Evolutionary conservation across 1,140 invertebrate species (phyloP), one percentile per base, ranked within the genome.

Genomic region (Drosophila kohkoa): DNA sequence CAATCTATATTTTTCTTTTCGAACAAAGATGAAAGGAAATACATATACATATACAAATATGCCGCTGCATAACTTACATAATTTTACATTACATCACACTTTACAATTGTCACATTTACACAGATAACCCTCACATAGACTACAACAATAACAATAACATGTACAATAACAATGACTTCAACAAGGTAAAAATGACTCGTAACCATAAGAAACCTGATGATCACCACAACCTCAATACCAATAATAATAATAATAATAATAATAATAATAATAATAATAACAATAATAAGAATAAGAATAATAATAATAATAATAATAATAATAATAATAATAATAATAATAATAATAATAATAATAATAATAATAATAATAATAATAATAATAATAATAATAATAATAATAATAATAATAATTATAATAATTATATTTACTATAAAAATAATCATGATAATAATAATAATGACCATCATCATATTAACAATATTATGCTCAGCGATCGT

Each of bases 401-500:
- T 71, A 76, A 79, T 57, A 78, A 83, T 55, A 68, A 76, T 65
- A 62, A 80, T 59, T 83, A 80, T 78, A 63, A 69, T 13, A 66
- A 70, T 48, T 79, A 89, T 62, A 75, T 70, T 59, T 69, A 77
- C n/a, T 48, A 63, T 11, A 65, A 79, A n/a, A 45, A 74, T 32
- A 45, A 90, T 63, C 62, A 74, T 58, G 8, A 43, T 75, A 68
- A 67, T 59, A 43, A 82, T 60, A 66, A 58, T 46, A 55, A 81
- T 43, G 77, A 73, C 28, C 71, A 87, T 35, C 43, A 57, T 30
- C 38, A 74, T 41, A 25, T 75, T 43, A 78, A 70, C 43, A 77
- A 87, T 70, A 79, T 81, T 65, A 65, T 68, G 55, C 77, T 75
- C 28, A 92, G 77, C 52, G 95, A 96, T 74, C 93, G 93, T 16